phyloP scores from a whole-genome alignment of 2,797 vertebrate species.

The Pogoniulus pusillus region DNA sequence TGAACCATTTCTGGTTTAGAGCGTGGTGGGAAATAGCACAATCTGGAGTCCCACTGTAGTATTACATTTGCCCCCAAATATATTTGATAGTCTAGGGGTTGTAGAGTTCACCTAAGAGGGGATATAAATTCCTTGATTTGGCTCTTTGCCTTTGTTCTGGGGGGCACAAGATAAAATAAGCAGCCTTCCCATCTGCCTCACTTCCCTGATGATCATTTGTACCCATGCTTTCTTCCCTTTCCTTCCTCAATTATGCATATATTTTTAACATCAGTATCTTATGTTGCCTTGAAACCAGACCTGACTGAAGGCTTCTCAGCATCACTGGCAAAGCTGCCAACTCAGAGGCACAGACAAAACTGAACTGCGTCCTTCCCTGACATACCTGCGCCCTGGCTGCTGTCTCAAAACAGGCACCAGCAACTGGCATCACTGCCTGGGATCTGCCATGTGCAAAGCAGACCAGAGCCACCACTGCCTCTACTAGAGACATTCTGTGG shows the following conservation, averaged over 20 bases:
- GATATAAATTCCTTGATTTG: not conserved
- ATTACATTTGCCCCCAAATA: not conserved
- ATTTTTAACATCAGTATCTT: not conserved
- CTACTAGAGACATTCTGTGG: not conserved
- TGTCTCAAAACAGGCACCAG: not conserved
- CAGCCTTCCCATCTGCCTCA: accelerated
- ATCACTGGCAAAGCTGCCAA: not conserved
- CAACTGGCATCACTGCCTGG: not conserved
- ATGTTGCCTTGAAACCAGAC: not conserved
- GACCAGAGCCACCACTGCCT: not conserved
- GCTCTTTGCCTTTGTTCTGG: not conserved
- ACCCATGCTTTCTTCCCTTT: not conserved
- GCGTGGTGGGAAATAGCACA: not conserved
- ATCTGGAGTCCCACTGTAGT: not conserved
- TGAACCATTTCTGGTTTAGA: not conserved
- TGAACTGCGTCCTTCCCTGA: not conserved
- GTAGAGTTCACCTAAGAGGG: not conserved
- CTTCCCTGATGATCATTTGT: not conserved
- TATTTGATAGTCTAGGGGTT: not conserved
- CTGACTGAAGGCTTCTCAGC: not conserved
- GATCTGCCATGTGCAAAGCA: not conserved
- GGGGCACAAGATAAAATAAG: not conserved
- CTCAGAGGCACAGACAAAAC: not conserved
- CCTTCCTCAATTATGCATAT: not conserved
- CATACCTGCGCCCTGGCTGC: not conserved